These are phyloP conservation scores for Falco concolor DNA, from an alignment of 2,797 vertebrate species.

Conservation along the genomic window DNA sequence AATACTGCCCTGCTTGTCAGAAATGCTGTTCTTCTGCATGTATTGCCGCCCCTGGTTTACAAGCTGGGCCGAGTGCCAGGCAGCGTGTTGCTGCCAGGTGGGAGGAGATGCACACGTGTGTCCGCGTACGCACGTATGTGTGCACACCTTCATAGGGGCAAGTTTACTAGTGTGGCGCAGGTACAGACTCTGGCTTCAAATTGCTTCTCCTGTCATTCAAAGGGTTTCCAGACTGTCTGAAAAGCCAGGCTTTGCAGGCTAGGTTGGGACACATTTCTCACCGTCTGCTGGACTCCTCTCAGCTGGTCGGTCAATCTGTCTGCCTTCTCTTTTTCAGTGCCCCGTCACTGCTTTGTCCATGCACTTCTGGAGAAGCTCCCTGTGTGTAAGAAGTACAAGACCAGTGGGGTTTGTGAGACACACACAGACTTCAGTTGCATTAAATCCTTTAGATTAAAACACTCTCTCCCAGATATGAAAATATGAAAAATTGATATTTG, in stretches of 20 bases:
- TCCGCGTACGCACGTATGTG: background rate
- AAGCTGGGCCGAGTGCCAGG: background rate
- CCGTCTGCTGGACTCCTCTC: background rate
- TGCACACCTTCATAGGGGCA: accelerated
- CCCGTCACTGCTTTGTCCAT: background rate
- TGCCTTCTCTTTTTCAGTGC: background rate
- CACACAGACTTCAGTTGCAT: background rate
- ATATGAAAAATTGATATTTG: background rate
- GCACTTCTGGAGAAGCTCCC: too few species aligned
- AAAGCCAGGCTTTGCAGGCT: background rate
- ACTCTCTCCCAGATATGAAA: background rate
- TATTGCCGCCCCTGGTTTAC: background rate
- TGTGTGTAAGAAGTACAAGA: background rate
- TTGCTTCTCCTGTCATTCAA: background rate
- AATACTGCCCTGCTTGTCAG: background rate
- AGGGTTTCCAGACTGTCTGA: background rate
- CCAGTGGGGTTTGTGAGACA: background rate
- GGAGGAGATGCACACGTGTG: background rate
- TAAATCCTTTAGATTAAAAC: background rate
- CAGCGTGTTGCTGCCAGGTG: background rate
- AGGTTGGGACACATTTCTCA: background rate
- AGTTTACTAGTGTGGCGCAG: background rate
- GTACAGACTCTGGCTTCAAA: background rate
- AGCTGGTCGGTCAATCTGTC: background rate
- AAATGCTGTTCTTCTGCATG: background rate